These are phyloP conservation scores for Carassius auratus DNA, from an alignment of 2,113 vertebrate genomes.

Conservation along the genomic window DNA sequence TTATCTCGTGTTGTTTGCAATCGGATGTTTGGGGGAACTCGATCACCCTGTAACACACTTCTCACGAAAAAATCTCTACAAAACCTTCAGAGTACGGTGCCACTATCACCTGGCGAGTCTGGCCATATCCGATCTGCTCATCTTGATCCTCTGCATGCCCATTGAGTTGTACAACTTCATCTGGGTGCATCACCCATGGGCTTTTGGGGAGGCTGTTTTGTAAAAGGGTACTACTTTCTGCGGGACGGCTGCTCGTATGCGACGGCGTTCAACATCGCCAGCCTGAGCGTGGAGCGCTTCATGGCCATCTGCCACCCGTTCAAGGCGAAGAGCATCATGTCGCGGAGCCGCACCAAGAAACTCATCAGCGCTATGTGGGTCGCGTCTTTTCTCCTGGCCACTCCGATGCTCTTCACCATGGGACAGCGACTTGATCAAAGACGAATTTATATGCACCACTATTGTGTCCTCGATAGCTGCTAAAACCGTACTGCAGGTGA, in stretches of 20 bases:
- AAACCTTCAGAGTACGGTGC: constrained; percentile 91
- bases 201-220: constrained; percentile 87
- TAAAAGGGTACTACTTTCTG: constrained; percentile 90
- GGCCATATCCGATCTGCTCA: constrained; percentile 91
- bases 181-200: constrained; percentile 96
- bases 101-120: constrained; percentile 96
- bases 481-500: constrained; percentile 91
- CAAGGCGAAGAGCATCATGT: constrained; percentile 91
- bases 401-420: constrained; percentile 93
- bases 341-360: constrained; percentile 90
- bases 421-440: constrained; percentile 66
- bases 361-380: constrained; percentile 92
- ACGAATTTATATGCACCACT: constrained; percentile 82
- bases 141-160: constrained; percentile 91
- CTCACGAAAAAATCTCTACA: constrained; percentile 84
- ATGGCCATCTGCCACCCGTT: constrained; percentile 98
- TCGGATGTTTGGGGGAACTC: constrained; percentile 90
- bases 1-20: constrained; percentile 83
- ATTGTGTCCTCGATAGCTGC: constrained; percentile 76
- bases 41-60: constrained; percentile 89
- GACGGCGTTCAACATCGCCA: constrained; percentile 91
- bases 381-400: constrained; percentile 85
- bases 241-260: constrained; percentile 95
- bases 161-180: constrained; percentile 97
- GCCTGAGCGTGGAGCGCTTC: constrained; percentile 93